Evolutionary conservation across 2,113 vertebrate genomes (phyloP), one percentile per base, ranked within the genome.

Genomic region (Rhagologus leucostigma): DNA sequence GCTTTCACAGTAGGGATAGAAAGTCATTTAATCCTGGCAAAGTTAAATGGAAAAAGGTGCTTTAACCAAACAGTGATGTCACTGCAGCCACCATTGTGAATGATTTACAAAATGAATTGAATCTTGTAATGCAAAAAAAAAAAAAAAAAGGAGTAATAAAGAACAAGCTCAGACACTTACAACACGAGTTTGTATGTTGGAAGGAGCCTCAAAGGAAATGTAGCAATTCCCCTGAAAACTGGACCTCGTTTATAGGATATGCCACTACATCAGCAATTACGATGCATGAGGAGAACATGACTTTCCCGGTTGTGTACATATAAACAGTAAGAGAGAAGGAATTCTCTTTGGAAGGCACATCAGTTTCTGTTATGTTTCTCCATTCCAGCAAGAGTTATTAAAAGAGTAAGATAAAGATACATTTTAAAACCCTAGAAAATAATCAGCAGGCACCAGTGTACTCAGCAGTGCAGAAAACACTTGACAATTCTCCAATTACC

Each of bases 311-410:
- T 75, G 64, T 35, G 63, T 22, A 32, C 75, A 79, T 76, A 94
- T 35, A 94, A 96, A 96, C 87, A 95, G 86, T 84, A 68, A 74
- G 33, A 35, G 12, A 93, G 49, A 74, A 89, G 13, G 27, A 79
- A 68, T 49, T 85, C 52, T 71, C 21, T 75, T 78, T 68, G 41
- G 56, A 12, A 6, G 41, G 46, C 24, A 19, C 77, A 42, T 76
- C 62, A 69, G 23, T 75, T 91, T 90, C 30, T 86, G 20, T 22
- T 84, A 29, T 4, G 50, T 79, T 76, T 83, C 85, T 79, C 42
- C 19, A 37, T 83, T 83, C 21, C 24, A n/a, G 17, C 6, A 59
- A 11, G 39, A 68, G 50, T 77, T 91, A 65, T 67, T 81, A n/a
- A 64, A 60, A 70, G 15, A 69, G 7, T 46, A 74, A 82, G n/a